Evolutionary conservation across 2,113 vertebrate genomes (phyloP), one percentile per base, ranked within the genome.

Genomic region (Etheostoma cragini): DNA sequence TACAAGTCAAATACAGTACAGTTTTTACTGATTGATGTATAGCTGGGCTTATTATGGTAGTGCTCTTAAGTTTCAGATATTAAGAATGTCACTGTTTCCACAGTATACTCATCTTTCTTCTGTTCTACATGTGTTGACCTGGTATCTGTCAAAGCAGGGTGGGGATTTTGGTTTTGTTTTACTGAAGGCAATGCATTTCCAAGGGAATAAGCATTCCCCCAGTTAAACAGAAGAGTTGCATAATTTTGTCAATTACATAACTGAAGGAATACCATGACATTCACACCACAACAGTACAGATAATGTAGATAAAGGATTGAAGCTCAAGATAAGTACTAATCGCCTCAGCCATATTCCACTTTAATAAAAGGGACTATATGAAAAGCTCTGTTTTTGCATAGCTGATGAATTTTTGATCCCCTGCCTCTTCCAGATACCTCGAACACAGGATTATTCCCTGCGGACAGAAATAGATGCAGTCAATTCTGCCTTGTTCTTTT

Each of bases 201-300:
- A 82, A 68, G 76, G 78, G 83, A 78, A 46, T 64, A 76, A 47
- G 67, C 60, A 64, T 61, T 62, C 56, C 75, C 68, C 68, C 56
- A 71, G 57, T 67, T 69, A 58, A 64, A 72, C 57, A 67, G n/a
- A 46, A 17, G 46, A 53, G 53, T 89, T 90, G 62, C 81, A 79
- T 89, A 91, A 92, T 80, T 80, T 11, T 42, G 8, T 68, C 66
- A 88, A 68, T 92, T 89, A 83, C 73, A 82, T 88, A 92, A 91
- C 56, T 33, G 30, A 46, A 65, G 26, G 63, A 75, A 83, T 52
- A 76, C 68, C 64, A 54, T 73, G 53, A 62, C 71, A 85, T 81
- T 86, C 75, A 69, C 77, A 80, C 50, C 70, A 77, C 30, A 57
- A 52, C 46, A 47, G 57, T 75, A 70, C 72, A 77, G 82, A 30